These are phyloP conservation scores for Caenorhabditis sp. DNA, from an alignment of 2,888 invertebrate genomes.

Conservation along the genomic window DNA sequence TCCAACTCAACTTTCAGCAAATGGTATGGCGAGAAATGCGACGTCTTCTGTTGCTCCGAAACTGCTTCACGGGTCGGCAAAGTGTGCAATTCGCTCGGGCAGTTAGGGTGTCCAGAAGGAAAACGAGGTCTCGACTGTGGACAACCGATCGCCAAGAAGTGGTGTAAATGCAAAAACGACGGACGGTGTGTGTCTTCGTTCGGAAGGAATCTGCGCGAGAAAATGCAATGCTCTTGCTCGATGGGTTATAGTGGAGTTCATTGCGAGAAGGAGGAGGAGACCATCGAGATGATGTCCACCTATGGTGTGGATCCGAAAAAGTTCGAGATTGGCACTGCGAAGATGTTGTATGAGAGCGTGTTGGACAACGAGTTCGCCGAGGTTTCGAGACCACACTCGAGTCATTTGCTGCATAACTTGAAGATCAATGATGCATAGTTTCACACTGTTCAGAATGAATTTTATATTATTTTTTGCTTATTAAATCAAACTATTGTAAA, in stretches of 20 bases:
- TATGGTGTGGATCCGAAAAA: constrained; percentile 54
- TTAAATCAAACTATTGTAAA: background rate
- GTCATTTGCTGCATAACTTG: constrained; percentile 42
- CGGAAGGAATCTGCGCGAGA: constrained; percentile 47
- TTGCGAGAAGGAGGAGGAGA: constrained; percentile 27
- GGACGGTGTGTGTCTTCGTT: constrained; percentile 49
- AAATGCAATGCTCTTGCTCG: constrained; percentile 34
- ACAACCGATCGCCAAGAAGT: constrained; percentile 26
- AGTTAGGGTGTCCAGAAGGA: constrained; percentile 39
- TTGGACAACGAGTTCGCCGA: constrained; percentile 47
- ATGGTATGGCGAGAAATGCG: constrained; percentile 48
- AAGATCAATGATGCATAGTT: constrained; percentile 46
- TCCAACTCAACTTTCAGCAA: constrained; percentile 9
- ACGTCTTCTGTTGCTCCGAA: constrained; percentile 50
- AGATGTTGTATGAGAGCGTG: constrained; percentile 54
- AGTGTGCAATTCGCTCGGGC: constrained; percentile 33
- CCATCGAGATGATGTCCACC: constrained; percentile 29
- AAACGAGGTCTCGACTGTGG: constrained; percentile 34
- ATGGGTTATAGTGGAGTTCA: constrained; percentile 33
- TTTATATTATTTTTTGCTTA: background rate
- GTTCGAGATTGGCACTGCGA: constrained; percentile 46
- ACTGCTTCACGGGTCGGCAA: constrained; percentile 44
- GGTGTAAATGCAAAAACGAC: constrained; percentile 50
- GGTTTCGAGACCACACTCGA: constrained; percentile 32
- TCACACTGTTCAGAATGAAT: background rate